A percentile compares a stretch with the other conserved stretches of the same genome.
Evolutionary conservation across 2,113 vertebrate species (phyloP).

Genomic region (Sceloporus undulatus): DNA sequence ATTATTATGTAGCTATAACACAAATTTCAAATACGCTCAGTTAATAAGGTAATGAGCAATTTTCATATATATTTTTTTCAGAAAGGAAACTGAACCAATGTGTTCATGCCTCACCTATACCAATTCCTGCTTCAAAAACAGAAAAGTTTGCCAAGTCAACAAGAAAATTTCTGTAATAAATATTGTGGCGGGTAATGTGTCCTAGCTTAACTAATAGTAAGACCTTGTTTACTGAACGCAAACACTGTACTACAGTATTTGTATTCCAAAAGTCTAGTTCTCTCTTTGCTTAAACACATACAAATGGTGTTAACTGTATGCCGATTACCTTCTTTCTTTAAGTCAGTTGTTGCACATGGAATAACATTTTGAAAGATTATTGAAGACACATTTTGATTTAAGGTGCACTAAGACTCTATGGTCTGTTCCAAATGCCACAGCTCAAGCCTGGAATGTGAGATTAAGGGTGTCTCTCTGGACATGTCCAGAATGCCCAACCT

Average conservation of each 20-base stretch:
- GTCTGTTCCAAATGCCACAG: neutral
- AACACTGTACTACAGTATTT: neutral
- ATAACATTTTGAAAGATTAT: neutral
- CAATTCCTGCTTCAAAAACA: neutral
- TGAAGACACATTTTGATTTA: neutral
- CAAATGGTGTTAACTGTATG: neutral
- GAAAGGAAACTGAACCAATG: neutral
- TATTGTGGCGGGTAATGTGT: neutral
- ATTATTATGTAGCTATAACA: neutral
- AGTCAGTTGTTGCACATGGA: neutral
- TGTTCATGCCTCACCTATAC: neutral
- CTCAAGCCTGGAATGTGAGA: no score
- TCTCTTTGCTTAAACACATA: neutral
- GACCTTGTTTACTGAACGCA: neutral
- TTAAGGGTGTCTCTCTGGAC: neutral
- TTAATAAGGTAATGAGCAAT: neutral
- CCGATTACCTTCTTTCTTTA: neutral
- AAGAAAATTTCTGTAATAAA: neutral
- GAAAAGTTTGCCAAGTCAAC: neutral
- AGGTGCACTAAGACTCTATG: neutral
- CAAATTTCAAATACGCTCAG: neutral
- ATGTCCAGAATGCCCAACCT: neutral
- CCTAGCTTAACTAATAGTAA: neutral
- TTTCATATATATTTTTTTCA: neutral
- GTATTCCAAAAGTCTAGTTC: neutral